Conservation (phyloP, 2,797 vertebrate species). For the Salmo trutta region DNA sequence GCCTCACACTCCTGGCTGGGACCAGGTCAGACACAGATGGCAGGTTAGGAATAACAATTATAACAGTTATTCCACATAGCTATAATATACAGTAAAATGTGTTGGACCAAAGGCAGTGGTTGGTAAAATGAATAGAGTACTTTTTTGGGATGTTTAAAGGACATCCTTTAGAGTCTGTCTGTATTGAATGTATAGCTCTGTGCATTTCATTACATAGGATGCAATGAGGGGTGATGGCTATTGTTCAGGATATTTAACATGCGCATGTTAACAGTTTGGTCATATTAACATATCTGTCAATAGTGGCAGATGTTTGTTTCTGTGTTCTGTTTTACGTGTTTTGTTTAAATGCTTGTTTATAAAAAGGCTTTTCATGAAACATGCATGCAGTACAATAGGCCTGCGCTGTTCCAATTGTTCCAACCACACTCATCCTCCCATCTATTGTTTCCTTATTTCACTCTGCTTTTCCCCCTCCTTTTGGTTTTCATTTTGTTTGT, state of each 20-base stretch:
- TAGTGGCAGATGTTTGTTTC: conserved; percentile 30
- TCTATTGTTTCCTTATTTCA: conserved; percentile 33
- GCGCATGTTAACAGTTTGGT: not conserved
- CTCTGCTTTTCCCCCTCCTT: conserved; percentile 39
- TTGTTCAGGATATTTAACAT: not conserved
- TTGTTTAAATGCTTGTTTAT: conserved; percentile 33
- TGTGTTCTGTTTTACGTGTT: conserved; percentile 14
- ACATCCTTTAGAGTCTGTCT: too few species aligned
- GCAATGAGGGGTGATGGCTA: not conserved
- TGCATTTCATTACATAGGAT: too few species aligned
- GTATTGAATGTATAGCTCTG: too few species aligned
- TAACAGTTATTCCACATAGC: not conserved
- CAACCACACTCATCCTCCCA: conserved; percentile 15
- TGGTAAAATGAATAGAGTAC: too few species aligned
- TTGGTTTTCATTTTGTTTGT: conserved; percentile 59
- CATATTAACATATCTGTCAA: conserved; percentile 5
- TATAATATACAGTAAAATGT: too few species aligned
- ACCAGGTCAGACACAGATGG: conserved; percentile 18
- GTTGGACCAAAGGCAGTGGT: too few species aligned
- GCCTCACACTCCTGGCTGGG: conserved; percentile 22
- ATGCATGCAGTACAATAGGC: not conserved
- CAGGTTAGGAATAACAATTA: not conserved
- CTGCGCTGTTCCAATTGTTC: conserved; percentile 10
- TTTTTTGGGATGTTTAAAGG: too few species aligned
- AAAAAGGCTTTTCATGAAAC: conserved; percentile 19